Evolutionary conservation across 2,888 invertebrate species (phyloP).

Genomic region (Drosophila cyrtoloma): DNA sequence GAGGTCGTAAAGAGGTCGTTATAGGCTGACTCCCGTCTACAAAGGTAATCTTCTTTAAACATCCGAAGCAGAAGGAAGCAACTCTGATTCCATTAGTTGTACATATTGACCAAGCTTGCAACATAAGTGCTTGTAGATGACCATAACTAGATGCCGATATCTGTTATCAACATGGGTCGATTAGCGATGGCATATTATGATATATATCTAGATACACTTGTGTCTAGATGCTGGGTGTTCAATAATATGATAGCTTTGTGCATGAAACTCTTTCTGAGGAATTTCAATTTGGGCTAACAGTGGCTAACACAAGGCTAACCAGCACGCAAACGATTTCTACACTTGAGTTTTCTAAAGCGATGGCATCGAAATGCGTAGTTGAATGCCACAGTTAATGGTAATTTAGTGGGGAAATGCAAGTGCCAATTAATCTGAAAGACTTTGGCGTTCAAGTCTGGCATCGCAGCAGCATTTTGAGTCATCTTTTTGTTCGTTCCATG

Average conservation of each 20-base stretch:
- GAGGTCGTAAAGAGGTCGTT: background rate
- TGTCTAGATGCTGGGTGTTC: background rate
- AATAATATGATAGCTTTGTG: background rate
- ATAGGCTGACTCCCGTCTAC: background rate
- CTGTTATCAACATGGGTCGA: background rate
- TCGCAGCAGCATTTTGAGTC: constrained; percentile 11
- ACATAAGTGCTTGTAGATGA: background rate
- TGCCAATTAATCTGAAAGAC: constrained; percentile 8
- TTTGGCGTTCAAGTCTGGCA: background rate
- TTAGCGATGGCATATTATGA: background rate
- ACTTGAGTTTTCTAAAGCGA: background rate
- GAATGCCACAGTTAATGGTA: background rate
- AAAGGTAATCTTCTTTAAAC: no score
- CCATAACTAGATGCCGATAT: background rate
- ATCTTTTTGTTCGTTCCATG: background rate
- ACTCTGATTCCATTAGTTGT: background rate
- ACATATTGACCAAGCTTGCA: background rate
- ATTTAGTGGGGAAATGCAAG: constrained; percentile 4
- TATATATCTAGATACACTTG: background rate
- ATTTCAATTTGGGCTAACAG: background rate
- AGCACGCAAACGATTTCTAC: background rate
- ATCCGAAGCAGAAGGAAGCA: background rate
- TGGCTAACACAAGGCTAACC: background rate
- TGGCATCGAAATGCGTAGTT: background rate
- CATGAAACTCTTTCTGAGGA: background rate